Evolutionary conservation across 2,888 invertebrate genomes (phyloP).

Genomic region (Drosophila formosana): DNA sequence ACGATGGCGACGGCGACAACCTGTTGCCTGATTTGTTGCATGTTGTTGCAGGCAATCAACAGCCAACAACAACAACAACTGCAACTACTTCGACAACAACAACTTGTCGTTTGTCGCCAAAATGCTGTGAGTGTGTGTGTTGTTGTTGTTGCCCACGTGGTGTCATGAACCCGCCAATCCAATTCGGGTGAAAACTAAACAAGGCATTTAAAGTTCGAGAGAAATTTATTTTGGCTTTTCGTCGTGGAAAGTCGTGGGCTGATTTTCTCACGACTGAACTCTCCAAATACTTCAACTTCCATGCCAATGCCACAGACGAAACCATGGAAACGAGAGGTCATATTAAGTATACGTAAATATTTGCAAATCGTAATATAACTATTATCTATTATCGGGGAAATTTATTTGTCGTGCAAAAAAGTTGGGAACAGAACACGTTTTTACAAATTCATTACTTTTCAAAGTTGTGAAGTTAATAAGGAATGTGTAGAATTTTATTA

Average conservation of each 20-base stretch:
- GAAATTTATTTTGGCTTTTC: conserved; percentile 41
- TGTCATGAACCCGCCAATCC: conserved; percentile 76
- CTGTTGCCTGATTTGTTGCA: conserved; percentile 67
- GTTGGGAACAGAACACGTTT: no score
- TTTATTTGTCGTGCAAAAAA: no score
- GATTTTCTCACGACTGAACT: conserved; percentile 54
- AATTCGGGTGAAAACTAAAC: conserved; percentile 61
- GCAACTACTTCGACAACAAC: conserved; percentile 26
- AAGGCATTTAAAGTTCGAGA: conserved; percentile 49
- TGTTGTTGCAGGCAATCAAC: conserved; percentile 59
- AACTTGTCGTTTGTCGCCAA: conserved; percentile 64
- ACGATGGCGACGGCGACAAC: conserved; percentile 47
- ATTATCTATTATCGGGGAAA: not conserved
- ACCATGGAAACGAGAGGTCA: not conserved
- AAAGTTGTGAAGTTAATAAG: no score
- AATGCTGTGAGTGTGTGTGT: conserved; percentile 31
- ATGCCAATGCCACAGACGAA: not conserved
- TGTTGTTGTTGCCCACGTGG: conserved; percentile 68
- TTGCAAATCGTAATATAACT: not conserved
- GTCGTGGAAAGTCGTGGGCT: conserved; percentile 53
- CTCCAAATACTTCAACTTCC: conserved; percentile 11
- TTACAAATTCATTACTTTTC: no score
- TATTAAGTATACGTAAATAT: conserved; percentile 1
- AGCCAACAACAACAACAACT: conserved; percentile 48
- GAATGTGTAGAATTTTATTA: no score